Evolutionary conservation across 2,797 vertebrate species (phyloP), one percentile per base, ranked within the genome.

Genomic region (Sebastes oblongus): DNA sequence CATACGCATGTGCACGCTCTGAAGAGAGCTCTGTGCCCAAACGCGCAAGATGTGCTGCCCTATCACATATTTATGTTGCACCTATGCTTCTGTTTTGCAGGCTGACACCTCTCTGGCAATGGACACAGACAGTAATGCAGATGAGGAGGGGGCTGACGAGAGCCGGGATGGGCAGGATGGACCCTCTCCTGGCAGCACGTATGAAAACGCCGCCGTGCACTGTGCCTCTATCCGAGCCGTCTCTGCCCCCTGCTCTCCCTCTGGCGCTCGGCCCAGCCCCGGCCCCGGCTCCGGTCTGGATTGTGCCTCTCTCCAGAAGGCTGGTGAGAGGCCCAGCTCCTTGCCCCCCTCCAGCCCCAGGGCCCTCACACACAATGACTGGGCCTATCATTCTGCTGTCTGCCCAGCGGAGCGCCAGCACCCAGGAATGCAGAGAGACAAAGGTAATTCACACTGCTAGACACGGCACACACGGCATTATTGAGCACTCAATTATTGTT

Each of bases 51-150:
- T 42, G 14, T 16, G 14, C 39, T 42, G 14, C 39, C 5, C 14
- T 42, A 42, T 42, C 39, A 42, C 39, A 42, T 42, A 6, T 42
- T 52, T 11, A n/a, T 52, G 1, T 77, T 77, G 54, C 24, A 64
- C 22, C 39, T 10, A 20, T 84, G 24, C 42, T 68, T 58, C 10
- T 86, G 72, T 73, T 25, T 75, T 50, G 12, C 88, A 96, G 96
- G 95, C 93, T 0, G 95, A 96, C 80, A 86, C 92, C 50, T 94
- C 94, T 0, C 89, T 95, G 85, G 91, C 93, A 8, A 95, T 96
- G 80, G 95, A 96, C 82, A 94, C 95, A 22, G 94, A 96, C 87
- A 96, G 95, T 81, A 95, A 95, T 68, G 94, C 92, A 54, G 94
- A 96, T 4, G 95, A 96, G 80, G 95, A 95, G 80, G 93, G 83